Conservation (phyloP, 2,113 vertebrate genomes). For the Gobio gobio region DNA sequence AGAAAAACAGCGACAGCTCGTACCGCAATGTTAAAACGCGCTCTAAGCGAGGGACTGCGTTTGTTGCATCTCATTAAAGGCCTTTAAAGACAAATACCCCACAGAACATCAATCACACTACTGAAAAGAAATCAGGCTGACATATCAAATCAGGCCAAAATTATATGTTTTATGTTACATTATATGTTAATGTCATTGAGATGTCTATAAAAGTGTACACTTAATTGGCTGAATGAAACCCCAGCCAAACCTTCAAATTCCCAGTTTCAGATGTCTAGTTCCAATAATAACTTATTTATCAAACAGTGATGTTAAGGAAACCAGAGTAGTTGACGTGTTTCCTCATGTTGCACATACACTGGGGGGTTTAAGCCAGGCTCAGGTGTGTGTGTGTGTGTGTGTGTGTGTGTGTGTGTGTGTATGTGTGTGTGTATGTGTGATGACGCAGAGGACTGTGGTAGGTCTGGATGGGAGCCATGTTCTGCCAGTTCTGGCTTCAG, state of each 20-base stretch:
- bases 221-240: background rate
- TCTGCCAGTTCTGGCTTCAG: constrained; percentile 37
- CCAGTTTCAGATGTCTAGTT: constrained; percentile 14
- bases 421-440: background rate
- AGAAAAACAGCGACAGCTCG: background rate
- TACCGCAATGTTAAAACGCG: background rate
- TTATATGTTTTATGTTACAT: background rate
- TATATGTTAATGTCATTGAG: background rate
- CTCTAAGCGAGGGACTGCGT: background rate
- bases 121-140: background rate
- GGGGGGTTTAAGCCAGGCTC: background rate
- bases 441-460: constrained; percentile 47
- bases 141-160: background rate
- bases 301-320: constrained; percentile 38
- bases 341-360: constrained; percentile 7
- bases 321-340: background rate
- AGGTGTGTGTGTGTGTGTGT: constrained; percentile 14
- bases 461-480: constrained; percentile 28
- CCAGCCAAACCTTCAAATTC: background rate
- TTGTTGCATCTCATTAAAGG: background rate
- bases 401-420: background rate
- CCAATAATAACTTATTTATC: constrained; percentile 37
- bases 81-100: background rate
- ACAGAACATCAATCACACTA: background rate
- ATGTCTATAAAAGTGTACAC: background rate